A percentile compares a stretch with the other conserved stretches of the same genome.
phyloP scores from a whole-genome alignment of 2,113 vertebrate genomes.

The Alaudala cheleensis region DNA sequence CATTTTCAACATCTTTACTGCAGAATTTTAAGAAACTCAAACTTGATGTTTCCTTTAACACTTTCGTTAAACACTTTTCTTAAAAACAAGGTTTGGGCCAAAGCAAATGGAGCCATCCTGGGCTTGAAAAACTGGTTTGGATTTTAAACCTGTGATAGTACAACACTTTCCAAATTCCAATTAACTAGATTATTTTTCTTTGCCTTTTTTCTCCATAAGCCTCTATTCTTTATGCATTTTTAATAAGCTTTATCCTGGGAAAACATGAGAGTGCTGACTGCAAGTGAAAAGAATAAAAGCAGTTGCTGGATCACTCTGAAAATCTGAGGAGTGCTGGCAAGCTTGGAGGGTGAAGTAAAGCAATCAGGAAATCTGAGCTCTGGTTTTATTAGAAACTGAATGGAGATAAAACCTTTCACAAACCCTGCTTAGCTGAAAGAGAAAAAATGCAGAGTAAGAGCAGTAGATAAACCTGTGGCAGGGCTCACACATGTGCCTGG shows the following conservation, averaged over 20 bases:
- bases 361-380: not conserved
- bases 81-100: conserved; percentile 15
- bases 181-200: not conserved
- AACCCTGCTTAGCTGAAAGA: not conserved
- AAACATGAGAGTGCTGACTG: conserved; percentile 25
- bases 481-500: fast-evolving
- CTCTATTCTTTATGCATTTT: conserved; percentile 56
- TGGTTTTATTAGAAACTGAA: conserved; percentile 1
- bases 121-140: conserved; percentile 4
- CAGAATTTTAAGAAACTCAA: not conserved
- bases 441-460: not conserved
- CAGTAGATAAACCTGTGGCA: not conserved
- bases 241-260: conserved; percentile 61
- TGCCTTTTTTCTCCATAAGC: not conserved
- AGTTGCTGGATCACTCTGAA: not conserved
- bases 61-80: not conserved
- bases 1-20: not conserved
- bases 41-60: conserved; percentile 19
- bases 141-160: not conserved
- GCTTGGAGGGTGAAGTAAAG: not conserved
- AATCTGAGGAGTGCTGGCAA: conserved; percentile 27
- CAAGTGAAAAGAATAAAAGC: conserved; percentile 28
- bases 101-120: conserved; percentile 29
- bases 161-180: conserved; percentile 37
- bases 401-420: conserved; percentile 21